phyloP scores from a whole-genome alignment of 53 echinoderm and acorn worm species.

The Holothuria leucospilota region DNA sequence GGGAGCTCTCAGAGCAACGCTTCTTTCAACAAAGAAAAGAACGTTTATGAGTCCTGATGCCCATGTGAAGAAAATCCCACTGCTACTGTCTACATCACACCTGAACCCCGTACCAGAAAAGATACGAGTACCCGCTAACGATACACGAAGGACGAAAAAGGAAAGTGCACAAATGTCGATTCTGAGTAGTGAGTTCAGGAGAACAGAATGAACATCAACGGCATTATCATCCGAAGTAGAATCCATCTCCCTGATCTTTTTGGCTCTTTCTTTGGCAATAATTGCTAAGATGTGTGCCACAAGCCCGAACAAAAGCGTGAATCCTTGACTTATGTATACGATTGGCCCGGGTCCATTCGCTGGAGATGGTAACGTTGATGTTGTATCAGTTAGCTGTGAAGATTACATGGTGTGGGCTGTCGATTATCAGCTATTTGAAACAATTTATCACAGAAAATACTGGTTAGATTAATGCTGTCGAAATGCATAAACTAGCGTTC shows the following conservation, averaged over 20 bases:
- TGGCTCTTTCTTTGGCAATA: conserved; percentile 50
- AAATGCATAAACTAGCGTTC: too few relatives aligned
- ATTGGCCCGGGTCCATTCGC: background rate
- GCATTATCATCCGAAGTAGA: background rate
- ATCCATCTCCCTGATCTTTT: conserved; percentile 29
- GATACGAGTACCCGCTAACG: background rate
- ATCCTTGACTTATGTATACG: background rate
- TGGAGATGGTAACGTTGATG: background rate
- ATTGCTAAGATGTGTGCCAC: conserved; percentile 65
- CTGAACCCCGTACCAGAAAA: conserved; percentile 20
- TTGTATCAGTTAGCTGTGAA: too few relatives aligned
- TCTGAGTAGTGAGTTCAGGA: conserved; percentile 54
- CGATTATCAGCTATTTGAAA: too few relatives aligned
- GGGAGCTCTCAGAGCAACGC: conserved; percentile 63
- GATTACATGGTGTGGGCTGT: too few relatives aligned
- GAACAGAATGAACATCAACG: conserved; percentile 15
- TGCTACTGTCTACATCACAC: conserved; percentile 63
- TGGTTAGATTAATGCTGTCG: too few relatives aligned
- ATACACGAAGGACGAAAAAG: conserved; percentile 61
- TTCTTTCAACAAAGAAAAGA: conserved; percentile 66
- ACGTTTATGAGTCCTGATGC: conserved; percentile 70
- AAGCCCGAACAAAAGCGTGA: conserved; percentile 52
- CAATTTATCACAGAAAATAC: too few relatives aligned
- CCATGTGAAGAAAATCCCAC: conserved; percentile 71
- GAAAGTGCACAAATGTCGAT: conserved; percentile 52